A percentile compares a stretch with the other conserved stretches of the same genome.
Evolutionary conservation across 1,140 invertebrate genomes (phyloP).

Genomic region (Dinothrombium tinctorium): DNA sequence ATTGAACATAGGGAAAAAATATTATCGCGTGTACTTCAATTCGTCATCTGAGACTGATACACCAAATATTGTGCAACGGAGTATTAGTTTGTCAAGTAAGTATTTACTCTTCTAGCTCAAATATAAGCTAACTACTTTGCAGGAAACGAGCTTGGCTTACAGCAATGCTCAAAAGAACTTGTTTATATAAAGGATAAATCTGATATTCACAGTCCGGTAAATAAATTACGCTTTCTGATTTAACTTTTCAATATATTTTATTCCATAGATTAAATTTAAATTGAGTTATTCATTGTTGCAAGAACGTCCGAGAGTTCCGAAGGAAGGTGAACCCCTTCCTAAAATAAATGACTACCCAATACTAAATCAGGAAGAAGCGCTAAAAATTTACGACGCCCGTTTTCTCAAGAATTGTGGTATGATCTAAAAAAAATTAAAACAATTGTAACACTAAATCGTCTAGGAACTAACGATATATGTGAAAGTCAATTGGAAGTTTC

Average conservation of each 20-base stretch:
- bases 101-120: too few relatives aligned
- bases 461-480: slow-evolving; percentile 63
- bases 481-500: slow-evolving; percentile 67
- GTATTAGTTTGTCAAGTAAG: too few relatives aligned
- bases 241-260: slow-evolving; percentile 8
- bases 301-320: slow-evolving; percentile 26
- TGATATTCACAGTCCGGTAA: slow-evolving; percentile 22
- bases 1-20: too few relatives aligned
- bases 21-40: slow-evolving; percentile 49
- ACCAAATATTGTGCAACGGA: slow-evolving; percentile 23
- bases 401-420: slow-evolving; percentile 82
- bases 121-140: slow-evolving; percentile 8
- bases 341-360: slow-evolving; percentile 59
- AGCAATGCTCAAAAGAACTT: slow-evolving; percentile 40
- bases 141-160: slow-evolving; percentile 6
- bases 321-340: slow-evolving; percentile 30
- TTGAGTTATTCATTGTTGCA: slow-evolving; percentile 58
- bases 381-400: slow-evolving; percentile 49
- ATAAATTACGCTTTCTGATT: slow-evolving; percentile 46
- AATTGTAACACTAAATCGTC: too few relatives aligned
- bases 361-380: slow-evolving; percentile 59
- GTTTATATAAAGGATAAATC: slow-evolving; percentile 39
- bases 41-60: slow-evolving; percentile 10
- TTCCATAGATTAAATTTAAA: slow-evolving; percentile 32
- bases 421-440: too few relatives aligned